Conservation (phyloP, 1,140 invertebrate species). For the Trissolcus basalis region DNA sequence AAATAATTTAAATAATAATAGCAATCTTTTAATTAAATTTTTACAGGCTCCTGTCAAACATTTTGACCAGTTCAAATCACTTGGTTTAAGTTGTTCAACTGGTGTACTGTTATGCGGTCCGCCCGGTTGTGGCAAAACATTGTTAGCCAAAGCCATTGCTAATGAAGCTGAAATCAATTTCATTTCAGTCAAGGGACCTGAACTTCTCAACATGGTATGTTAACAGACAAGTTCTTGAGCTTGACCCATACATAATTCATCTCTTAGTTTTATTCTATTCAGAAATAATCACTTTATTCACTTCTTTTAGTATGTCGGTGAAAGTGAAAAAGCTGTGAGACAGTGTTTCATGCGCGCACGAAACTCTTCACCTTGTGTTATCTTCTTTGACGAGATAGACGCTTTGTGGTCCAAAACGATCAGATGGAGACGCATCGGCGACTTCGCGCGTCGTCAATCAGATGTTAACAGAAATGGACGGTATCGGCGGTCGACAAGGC, state of each 20-base stretch:
- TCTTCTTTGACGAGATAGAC: conserved; percentile 99
- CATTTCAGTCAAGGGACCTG: conserved; percentile 97
- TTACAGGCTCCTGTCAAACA: conserved; percentile 36
- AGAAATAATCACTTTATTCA: too few relatives aligned
- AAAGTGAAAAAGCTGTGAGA: conserved; percentile 97
- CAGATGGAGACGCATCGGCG: conserved; percentile 83
- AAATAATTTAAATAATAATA: too few relatives aligned
- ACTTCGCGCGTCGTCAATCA: conserved; percentile 95
- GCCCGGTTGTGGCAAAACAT: conserved; percentile 86
- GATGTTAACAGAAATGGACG: conserved; percentile 99
- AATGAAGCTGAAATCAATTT: conserved; percentile 98
- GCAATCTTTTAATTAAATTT: neutral
- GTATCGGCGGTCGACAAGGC: conserved; percentile 89
- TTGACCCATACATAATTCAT: too few relatives aligned
- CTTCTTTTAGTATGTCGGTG: conserved; percentile 92
- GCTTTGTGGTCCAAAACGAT: conserved; percentile 94
- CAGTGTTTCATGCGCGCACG: conserved; percentile 95
- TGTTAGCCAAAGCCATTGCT: conserved; percentile 94
- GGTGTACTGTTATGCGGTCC: conserved; percentile 42
- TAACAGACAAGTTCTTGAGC: too few relatives aligned
- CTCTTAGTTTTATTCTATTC: too few relatives aligned
- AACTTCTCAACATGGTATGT: conserved; percentile 68
- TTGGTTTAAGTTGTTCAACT: conserved; percentile 12
- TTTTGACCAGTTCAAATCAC: conserved; percentile 22
- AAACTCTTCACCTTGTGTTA: conserved; percentile 97